Base-by-base conservation (phyloP, 2,888 invertebrate genomes). In the Nomada goodeniana region DNA sequence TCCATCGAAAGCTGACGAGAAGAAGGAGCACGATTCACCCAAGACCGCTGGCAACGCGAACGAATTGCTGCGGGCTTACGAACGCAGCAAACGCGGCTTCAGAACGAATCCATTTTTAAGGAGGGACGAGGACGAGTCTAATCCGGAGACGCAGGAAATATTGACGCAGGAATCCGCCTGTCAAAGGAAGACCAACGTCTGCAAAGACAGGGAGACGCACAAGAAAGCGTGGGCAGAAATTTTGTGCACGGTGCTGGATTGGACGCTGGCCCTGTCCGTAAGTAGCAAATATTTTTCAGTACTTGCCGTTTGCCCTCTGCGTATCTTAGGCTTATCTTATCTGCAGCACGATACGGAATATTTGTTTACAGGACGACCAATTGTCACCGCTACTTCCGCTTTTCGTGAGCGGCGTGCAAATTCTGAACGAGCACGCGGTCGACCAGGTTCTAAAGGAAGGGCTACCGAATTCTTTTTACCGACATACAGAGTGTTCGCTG, bases 151-250 rank as follows among this genome's bases (percentile, higher is more conserved):
- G 0, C 69, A 82, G 23, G 72, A 64, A 5, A 18, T 73, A 1
- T 13, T 57, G 2, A 23, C 20, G 11, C 65, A 71, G 52, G 89
- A 86, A 9, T 36, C 73, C 1, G 97, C 97, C 90, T 96, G 97
- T 88, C 98, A 98, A 91, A 83, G 55, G 42, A 83, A 65, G 57
- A 83, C 42, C 4, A 83, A 84, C 90, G 97, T 98, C 82, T 96
- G 96, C 85, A 98, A 97, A 95, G 98, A 98, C 92, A 96, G 97
- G 72, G 98, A 98, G 91, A 97, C 98, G 23, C 97, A 97, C 91
- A 95, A 97, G 82, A 96, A 96, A 75, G 97, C 98, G 26, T 96
- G 98, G 94, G 97, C 97, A 44, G 98, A 98, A 93, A 96, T 98
- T 89, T 95, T 98, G 88, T 96, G 97, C 92, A 97, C 97, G 29